These are phyloP conservation scores for Illadopsis cleaveri DNA, from an alignment of 2,113 vertebrate species.

Conservation along the genomic window DNA sequence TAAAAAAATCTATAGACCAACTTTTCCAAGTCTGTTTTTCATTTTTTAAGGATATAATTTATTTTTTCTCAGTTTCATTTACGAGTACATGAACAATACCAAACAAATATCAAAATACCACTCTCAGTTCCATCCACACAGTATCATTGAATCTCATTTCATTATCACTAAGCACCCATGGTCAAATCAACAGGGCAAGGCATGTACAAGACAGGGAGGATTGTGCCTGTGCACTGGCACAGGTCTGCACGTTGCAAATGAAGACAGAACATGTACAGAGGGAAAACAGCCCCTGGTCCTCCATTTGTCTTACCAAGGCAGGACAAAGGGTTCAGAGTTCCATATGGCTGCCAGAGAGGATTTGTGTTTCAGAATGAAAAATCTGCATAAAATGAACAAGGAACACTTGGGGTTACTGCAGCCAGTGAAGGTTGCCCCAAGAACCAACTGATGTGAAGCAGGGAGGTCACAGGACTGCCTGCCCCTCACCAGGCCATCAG, in stretches of 20 bases:
- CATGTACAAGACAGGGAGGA: neutral
- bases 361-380: neutral
- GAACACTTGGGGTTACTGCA: neutral
- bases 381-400: neutral
- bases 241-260: neutral
- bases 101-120: conserved; percentile 6
- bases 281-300: neutral
- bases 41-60: conserved; percentile 36
- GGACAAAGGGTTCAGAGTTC: neutral
- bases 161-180: neutral
- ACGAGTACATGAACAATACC: neutral
- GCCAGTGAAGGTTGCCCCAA: neutral
- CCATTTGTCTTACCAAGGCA: neutral
- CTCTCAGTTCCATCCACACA: neutral
- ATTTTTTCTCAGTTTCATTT: conserved; percentile 9
- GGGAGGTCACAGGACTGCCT: neutral
- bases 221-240: neutral
- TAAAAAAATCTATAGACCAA: conserved; percentile 28
- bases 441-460: neutral
- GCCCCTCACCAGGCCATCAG: neutral
- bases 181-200: neutral
- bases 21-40: conserved; percentile 49
- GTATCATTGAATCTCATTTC: neutral
- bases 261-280: neutral
- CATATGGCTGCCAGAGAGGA: neutral